Evolutionary conservation across 2,113 vertebrate genomes (phyloP).

Genomic region (Forbesichthys agassizii): DNA sequence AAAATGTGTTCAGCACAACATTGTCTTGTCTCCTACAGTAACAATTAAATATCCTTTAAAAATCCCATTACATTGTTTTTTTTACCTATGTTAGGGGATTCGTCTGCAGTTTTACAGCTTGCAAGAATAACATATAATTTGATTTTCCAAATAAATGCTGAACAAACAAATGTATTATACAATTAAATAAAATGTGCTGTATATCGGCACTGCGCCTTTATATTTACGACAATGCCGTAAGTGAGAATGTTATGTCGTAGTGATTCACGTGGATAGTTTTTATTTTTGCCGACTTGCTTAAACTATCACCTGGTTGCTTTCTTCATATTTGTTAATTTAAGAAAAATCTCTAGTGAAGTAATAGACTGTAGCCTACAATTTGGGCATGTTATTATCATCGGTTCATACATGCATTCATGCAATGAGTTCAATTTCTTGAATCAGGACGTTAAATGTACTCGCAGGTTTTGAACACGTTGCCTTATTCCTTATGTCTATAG

Average conservation of each 20-base stretch:
- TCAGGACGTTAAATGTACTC: too few species aligned
- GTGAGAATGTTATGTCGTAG: constrained; percentile 12
- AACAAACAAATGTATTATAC: constrained; percentile 14
- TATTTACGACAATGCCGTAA: constrained; percentile 55
- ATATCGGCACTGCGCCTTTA: constrained; percentile 42
- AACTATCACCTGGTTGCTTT: neutral
- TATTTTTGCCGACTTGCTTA: neutral
- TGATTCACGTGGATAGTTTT: constrained; percentile 19
- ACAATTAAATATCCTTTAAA: neutral
- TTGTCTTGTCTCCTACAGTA: constrained; percentile 2
- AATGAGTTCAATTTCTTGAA: too few species aligned
- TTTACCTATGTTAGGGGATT: constrained; percentile 20
- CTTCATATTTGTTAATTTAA: neutral
- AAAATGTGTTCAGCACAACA: constrained; percentile 2
- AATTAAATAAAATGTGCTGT: neutral
- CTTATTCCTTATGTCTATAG: too few species aligned
- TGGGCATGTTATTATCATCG: neutral
- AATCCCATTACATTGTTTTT: constrained; percentile 21
- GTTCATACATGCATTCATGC: too few species aligned
- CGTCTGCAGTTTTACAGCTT: constrained; percentile 32
- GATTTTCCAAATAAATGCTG: constrained; percentile 24
- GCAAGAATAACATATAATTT: constrained; percentile 14
- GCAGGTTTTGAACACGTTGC: too few species aligned
- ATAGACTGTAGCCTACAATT: too few species aligned
- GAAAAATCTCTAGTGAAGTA: neutral